Base-by-base conservation (phyloP, 2,113 vertebrate genomes). In the Epinephelus fuscoguttatus region DNA sequence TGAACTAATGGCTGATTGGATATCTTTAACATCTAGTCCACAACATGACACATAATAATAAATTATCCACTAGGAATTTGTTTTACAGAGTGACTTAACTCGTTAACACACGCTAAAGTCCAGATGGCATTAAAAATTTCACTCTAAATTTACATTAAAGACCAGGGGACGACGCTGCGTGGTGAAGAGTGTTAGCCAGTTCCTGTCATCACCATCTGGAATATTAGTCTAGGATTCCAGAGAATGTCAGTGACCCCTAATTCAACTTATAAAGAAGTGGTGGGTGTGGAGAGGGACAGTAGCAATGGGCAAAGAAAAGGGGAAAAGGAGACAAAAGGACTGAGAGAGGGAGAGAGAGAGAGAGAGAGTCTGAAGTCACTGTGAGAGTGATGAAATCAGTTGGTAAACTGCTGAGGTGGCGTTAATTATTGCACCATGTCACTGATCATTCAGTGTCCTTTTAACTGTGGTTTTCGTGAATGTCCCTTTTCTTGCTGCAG, bases 191-290 rank as follows among this genome's bases (percentile, higher is more conserved):
- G 96, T 95, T 93, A 93, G 91, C 87, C 92, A 90, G 91, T 67
- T 73, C 78, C 60, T 94, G 92, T 94, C 70, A 88, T 74, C 81
- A 87, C 93, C 96, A 96, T 96, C 95, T 96, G 96, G 96, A 96
- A 96, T 95, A 95, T 92, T 91, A 93, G 93, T 96, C 94, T 94
- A 93, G 91, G 95, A 92, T 95, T 96, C 94, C 91, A 94, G 93
- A 85, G 84, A 95, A 94, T 89, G 87, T 93, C 82, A 78, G 88
- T 96, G 95, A 96, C 95, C 96, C 94, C 88, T 82, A 76, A 94
- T 95, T 97, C 94, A 96, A 95, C 95, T 96, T 84, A 33, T 70
- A 76, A 66, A 79, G 60, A 87, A 66, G 23, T 18, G 61, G 47
- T 40, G 68, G 19, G 12, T 75, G 69, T n/a, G 30, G 59, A 57